These are phyloP conservation scores for Psylliodes chrysocephalus DNA, from an alignment of 2,888 invertebrate species.

Conservation along the genomic window DNA sequence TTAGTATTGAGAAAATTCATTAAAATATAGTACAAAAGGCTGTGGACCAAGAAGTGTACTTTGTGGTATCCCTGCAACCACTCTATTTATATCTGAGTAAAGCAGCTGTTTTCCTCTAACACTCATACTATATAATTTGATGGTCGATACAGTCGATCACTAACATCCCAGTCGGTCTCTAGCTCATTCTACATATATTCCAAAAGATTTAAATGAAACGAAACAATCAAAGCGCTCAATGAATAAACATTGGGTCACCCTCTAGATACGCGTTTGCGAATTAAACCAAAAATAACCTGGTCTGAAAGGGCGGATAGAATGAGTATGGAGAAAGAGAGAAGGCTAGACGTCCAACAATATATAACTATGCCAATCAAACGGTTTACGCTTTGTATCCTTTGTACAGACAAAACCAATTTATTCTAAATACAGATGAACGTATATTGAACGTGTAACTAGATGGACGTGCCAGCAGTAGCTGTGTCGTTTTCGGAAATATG, in stretches of 20 bases:
- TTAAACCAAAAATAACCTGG: conserved; percentile 37
- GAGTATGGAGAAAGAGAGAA: conserved; percentile 25
- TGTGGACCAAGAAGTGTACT: too few species aligned
- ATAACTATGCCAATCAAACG: conserved; percentile 56
- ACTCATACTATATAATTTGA: too few species aligned
- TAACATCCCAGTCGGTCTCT: too few species aligned
- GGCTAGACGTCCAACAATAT: conserved; percentile 45
- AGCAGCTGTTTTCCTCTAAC: too few species aligned
- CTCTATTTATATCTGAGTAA: too few species aligned
- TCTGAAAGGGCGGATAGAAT: conserved; percentile 8
- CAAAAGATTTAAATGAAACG: too few species aligned
- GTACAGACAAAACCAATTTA: conserved; percentile 53
- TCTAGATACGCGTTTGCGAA: conserved; percentile 9
- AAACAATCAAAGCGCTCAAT: too few species aligned
- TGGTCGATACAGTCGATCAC: too few species aligned
- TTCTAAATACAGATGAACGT: conserved; percentile 45
- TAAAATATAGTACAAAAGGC: too few species aligned
- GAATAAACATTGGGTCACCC: conserved; percentile 3
- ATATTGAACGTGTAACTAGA: conserved; percentile 42
- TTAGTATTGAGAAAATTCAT: too few species aligned
- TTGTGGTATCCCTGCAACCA: too few species aligned
- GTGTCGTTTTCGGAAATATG: conserved; percentile 44
- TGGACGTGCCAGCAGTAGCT: conserved; percentile 30
- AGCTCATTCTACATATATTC: too few species aligned
- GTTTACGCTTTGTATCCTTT: conserved; percentile 53